Conservation (phyloP, 2,888 invertebrate species). For the Cinara cedri region DNA sequence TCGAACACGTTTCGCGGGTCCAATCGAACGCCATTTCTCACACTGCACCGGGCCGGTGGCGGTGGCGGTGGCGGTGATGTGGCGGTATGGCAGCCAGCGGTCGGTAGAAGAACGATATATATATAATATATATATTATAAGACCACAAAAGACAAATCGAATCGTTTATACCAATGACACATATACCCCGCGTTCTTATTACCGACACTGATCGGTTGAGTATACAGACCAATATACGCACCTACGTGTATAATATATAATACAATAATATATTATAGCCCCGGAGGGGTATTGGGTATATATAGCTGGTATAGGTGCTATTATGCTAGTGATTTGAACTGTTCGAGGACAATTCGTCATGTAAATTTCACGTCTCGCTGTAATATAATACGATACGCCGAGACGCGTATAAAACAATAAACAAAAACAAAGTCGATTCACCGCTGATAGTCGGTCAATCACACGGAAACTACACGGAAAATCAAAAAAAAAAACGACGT, state of each 20-base stretch:
- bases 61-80: too few species aligned
- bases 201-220: slow-evolving; percentile 40
- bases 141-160: slow-evolving; percentile 52
- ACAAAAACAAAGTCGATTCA: too few species aligned
- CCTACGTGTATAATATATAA: neutral
- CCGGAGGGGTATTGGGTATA: neutral
- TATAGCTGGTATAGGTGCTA: neutral
- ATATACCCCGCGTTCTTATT: slow-evolving; percentile 30
- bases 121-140: slow-evolving; percentile 13
- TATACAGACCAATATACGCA: slow-evolving; percentile 24
- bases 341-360: slow-evolving; percentile 19
- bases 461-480: too few species aligned
- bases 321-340: slow-evolving; percentile 8
- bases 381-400: too few species aligned
- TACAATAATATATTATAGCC: neutral
- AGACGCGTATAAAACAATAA: neutral
- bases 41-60: too few species aligned
- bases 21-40: slow-evolving; percentile 51
- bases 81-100: neutral
- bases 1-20: slow-evolving; percentile 52
- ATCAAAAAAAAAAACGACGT: too few species aligned
- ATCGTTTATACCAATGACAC: slow-evolving; percentile 50
- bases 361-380: neutral
- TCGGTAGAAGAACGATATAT: neutral
- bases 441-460: too few species aligned